Base-by-base conservation (phyloP, 30 jellyfish, hydroid and myxozoan species). In the Aurelia sp. region DNA sequence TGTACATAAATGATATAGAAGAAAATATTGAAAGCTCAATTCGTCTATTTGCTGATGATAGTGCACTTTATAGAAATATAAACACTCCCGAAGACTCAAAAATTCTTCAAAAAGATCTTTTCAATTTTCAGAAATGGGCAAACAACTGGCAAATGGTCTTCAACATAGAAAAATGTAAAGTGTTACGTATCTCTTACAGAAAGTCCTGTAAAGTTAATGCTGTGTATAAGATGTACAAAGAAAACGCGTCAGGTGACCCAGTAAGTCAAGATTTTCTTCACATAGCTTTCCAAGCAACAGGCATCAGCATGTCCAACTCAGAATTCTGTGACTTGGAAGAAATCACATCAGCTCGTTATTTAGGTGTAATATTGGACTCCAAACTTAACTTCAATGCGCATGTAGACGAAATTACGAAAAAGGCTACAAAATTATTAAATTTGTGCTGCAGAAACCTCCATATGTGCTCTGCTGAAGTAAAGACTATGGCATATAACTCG, bases 381-480 rank as follows among this genome's bases (percentile, higher is more conserved):
- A 27, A 27, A 27, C 33, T 27, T 27, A 27, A 27, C 33, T 27
- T 27, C 33, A 27, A 27, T 27, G 33, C 33, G 33, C 33, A 27
- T 27, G 33, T 27, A 27, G 33, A 27, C 33, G 2, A 27, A 27
- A 27, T 27, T 27, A 27, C 33, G 33, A 27, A 27, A 27, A 27
- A 27, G 33, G 33, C 33, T 27, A 73, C 84, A 73, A 73, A 52
- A 73, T 52, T 73, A 73, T 73, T 52, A 73, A 73, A 73, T 73
- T 52, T 73, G 71, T 73, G 84, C 70, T 63, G 81, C 78, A 76
- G 88, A 60, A 76, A 76, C 63, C 88, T 76, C 76, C 79, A 76
- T 60, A 76, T 76, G 88, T 60, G 88, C 78, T 59, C 88, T 57
- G 78, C 88, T 40, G 78, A 76, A 76, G 88, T 57, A 58, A 76